Percentiles rank a stretch among this genome's conserved stretches.
Conservation (phyloP, 2,113 vertebrate genomes). For the Bettongia penicillata region DNA sequence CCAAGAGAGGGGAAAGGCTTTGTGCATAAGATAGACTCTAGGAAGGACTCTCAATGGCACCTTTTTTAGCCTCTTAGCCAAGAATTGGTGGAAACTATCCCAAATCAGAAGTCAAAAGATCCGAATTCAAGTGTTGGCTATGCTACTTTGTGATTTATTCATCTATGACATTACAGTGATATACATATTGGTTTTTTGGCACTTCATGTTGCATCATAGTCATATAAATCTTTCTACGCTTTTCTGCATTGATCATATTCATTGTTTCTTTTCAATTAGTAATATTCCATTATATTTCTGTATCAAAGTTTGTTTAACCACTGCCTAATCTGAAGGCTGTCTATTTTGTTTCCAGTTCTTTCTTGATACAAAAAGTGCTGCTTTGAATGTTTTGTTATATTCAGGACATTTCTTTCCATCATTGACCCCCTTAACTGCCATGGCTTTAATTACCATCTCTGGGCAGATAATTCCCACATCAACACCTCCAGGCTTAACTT, state of each 20-base stretch:
- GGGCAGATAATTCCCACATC: not conserved
- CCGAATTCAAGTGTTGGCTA: not conserved
- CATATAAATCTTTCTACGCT: not conserved
- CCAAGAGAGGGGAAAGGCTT: not conserved
- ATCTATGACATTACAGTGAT: too few relatives aligned
- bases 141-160: not conserved
- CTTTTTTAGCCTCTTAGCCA: not conserved
- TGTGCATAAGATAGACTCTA: not conserved
- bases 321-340: not conserved
- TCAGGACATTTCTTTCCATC: not conserved
- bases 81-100: not conserved
- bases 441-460: not conserved
- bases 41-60: too few relatives aligned
- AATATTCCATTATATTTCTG: not conserved
- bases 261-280: not conserved
- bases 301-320: not conserved
- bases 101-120: not conserved
- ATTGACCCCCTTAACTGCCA: not conserved
- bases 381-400: not conserved
- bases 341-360: not conserved
- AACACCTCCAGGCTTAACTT: not conserved
- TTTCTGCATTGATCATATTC: not conserved
- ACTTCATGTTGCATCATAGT: not conserved
- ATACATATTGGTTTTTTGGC: not conserved
- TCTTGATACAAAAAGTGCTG: not conserved